These are phyloP conservation scores for Ernsta delagoae DNA, from an alignment of 2,888 invertebrate species.

Conservation along the genomic window DNA sequence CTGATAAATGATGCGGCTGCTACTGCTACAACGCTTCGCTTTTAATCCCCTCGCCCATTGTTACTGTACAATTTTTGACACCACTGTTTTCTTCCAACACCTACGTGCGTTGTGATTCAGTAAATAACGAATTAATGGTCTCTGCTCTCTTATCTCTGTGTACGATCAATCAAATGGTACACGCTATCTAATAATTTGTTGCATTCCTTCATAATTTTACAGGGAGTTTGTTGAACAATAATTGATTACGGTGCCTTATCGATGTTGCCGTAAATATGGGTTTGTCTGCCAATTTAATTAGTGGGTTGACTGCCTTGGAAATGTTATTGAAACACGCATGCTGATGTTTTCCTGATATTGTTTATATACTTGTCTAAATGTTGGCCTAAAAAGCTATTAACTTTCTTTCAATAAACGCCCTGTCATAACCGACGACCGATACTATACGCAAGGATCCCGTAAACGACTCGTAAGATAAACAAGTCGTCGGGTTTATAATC, in stretches of 20 bases:
- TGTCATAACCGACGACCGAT: conserved; percentile 11
- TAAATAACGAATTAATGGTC: conserved; percentile 76
- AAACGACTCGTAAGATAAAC: conserved; percentile 53
- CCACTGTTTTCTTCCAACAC: conserved; percentile 68
- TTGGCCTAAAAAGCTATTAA: neutral
- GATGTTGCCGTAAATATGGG: conserved; percentile 16
- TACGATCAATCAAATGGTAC: conserved; percentile 65
- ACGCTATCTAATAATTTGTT: conserved; percentile 60
- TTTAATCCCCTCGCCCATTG: conserved; percentile 79
- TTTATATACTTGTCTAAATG: neutral
- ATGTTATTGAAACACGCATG: neutral
- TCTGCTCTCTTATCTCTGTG: conserved; percentile 65
- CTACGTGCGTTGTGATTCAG: conserved; percentile 61
- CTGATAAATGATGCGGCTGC: conserved; percentile 82
- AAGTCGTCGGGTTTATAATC: conserved; percentile 53
- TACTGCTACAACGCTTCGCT: conserved; percentile 81
- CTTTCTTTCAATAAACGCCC: conserved; percentile 13
- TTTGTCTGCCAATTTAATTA: conserved; percentile 11
- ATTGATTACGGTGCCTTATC: conserved; percentile 39
- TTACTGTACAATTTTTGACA: conserved; percentile 75
- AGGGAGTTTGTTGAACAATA: conserved; percentile 45
- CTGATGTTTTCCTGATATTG: too few species aligned
- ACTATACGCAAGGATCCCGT: conserved; percentile 42
- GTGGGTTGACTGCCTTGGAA: neutral
- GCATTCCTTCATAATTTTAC: conserved; percentile 42